Percentiles rank a stretch among this genome's conserved stretches.
These are phyloP conservation scores for Melanophora roralis DNA, from an alignment of 2,888 invertebrate species.

Conservation along the genomic window DNA sequence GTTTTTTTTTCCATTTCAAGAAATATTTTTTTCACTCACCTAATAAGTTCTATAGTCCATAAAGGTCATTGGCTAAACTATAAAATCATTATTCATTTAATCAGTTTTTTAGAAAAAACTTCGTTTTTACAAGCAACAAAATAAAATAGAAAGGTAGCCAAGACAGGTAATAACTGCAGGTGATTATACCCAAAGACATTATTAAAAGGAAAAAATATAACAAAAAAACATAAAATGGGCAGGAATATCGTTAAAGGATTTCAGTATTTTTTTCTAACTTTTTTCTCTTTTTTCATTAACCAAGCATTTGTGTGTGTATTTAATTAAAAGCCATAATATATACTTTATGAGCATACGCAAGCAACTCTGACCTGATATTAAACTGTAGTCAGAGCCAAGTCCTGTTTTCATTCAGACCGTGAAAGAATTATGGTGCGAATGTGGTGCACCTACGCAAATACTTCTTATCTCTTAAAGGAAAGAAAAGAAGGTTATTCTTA, in stretches of 20 bases:
- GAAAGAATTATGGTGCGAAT: constrained; percentile 62
- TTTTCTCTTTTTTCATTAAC: not conserved
- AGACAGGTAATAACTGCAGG: constrained; percentile 48
- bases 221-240: constrained; percentile 38
- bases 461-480: constrained; percentile 16
- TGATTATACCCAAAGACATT: constrained; percentile 52
- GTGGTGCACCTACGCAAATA: constrained; percentile 54
- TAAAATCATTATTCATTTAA: constrained; percentile 56
- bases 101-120: constrained; percentile 15
- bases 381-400: not conserved
- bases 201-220: constrained; percentile 14
- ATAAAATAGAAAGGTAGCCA: constrained; percentile 14
- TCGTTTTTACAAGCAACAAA: not conserved
- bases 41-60: not conserved
- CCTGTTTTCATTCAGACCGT: constrained; percentile 39
- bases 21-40: not conserved
- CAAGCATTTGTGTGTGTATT: constrained; percentile 20
- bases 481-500: constrained; percentile 49
- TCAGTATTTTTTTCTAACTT: constrained; percentile 8
- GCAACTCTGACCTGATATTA: constrained; percentile 39
- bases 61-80: constrained; percentile 43
- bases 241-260: constrained; percentile 52
- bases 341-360: constrained; percentile 23
- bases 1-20: not conserved
- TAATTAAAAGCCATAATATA: constrained; percentile 40